Conservation (phyloP, 2,797 vertebrate species). For the Sparus aurata region DNA sequence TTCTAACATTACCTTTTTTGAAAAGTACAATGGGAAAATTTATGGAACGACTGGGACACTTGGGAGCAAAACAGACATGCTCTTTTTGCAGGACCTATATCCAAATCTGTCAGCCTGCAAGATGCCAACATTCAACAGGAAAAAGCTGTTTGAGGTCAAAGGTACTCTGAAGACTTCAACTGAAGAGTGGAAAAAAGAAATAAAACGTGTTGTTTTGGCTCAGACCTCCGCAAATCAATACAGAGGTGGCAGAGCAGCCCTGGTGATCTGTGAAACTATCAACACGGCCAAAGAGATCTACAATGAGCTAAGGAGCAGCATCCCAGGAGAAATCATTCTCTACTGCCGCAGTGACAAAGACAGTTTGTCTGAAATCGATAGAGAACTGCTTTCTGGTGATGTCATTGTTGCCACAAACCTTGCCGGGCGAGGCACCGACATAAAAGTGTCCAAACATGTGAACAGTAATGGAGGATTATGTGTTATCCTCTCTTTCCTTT, state of each 20-base stretch:
- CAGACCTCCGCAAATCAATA: slow-evolving; percentile 35
- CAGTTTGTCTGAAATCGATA: slow-evolving; percentile 34
- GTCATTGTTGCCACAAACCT: slow-evolving; percentile 75
- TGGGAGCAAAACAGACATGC: slow-evolving; percentile 37
- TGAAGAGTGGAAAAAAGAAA: slow-evolving; percentile 55
- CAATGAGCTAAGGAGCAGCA: slow-evolving; percentile 21
- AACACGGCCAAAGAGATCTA: slow-evolving; percentile 46
- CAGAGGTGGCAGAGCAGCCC: slow-evolving; percentile 32
- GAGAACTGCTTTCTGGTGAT: slow-evolving; percentile 47
- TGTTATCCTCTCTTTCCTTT: slow-evolving; percentile 62
- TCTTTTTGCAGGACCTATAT: slow-evolving; percentile 41
- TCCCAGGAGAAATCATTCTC: slow-evolving; percentile 34
- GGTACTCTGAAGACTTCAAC: slow-evolving; percentile 23
- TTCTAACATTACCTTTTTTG: slow-evolving; percentile 68
- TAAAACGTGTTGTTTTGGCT: slow-evolving; percentile 25
- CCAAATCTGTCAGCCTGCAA: slow-evolving; percentile 25
- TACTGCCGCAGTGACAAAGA: slow-evolving; percentile 41
- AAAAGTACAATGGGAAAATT: slow-evolving; percentile 65
- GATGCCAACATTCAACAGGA: slow-evolving; percentile 68
- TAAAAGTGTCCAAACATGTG: slow-evolving; percentile 69
- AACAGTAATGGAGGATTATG: slow-evolving; percentile 68
- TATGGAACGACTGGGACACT: slow-evolving; percentile 66
- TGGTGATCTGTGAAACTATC: slow-evolving; percentile 58
- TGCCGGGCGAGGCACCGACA: slow-evolving; percentile 56
- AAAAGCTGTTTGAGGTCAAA: slow-evolving; percentile 63